Evolutionary conservation across 2,797 vertebrate genomes (phyloP).

Genomic region (Syngnathus acus): DNA sequence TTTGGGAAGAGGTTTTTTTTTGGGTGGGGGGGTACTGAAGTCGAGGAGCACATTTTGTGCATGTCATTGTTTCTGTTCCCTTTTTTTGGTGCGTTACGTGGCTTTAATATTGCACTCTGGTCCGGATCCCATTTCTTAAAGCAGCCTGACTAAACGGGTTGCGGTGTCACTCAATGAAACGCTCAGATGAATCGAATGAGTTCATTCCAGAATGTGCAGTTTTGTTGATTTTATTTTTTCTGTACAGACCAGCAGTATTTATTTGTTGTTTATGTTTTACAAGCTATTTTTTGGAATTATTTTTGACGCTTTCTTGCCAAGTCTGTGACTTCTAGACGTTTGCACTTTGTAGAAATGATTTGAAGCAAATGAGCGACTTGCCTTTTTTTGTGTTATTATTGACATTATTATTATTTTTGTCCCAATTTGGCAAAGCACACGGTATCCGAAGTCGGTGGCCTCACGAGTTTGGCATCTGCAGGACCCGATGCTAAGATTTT

Average conservation of each 20-base stretch:
- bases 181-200: background rate
- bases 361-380: background rate
- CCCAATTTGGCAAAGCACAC: background rate
- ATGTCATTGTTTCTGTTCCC: background rate
- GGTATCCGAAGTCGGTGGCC: background rate
- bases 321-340: constrained; percentile 3
- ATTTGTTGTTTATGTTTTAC: background rate
- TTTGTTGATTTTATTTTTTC: background rate
- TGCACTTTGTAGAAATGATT: constrained; percentile 3
- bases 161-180: background rate
- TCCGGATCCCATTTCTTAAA: background rate
- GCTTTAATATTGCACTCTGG: constrained; percentile 40
- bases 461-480: background rate
- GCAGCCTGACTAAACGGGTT: background rate
- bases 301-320: constrained; percentile 2
- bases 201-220: background rate
- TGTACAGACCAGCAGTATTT: background rate
- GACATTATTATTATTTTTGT: background rate
- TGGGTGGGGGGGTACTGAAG: background rate
- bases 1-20: background rate
- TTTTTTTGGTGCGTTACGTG: constrained; percentile 12
- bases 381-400: background rate
- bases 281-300: background rate
- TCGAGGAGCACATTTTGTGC: constrained; percentile 2
- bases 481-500: background rate